A percentile compares a stretch with the other conserved stretches of the same genome.
These are phyloP conservation scores for Rhodinocichla rosea DNA, from an alignment of 2,113 vertebrate species.

Conservation along the genomic window DNA sequence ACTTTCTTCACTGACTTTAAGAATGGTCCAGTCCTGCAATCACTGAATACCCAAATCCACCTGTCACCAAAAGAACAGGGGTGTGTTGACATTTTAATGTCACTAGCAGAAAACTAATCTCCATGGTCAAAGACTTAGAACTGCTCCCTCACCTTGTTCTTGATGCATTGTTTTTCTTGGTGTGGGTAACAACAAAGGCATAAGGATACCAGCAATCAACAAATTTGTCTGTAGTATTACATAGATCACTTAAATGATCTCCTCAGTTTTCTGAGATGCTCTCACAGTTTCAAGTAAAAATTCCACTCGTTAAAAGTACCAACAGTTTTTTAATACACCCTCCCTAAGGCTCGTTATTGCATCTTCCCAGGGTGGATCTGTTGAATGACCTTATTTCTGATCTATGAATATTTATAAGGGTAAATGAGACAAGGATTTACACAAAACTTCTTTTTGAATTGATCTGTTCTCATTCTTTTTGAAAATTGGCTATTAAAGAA, in stretches of 20 bases:
- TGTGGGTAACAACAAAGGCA: slow-evolving; percentile 61
- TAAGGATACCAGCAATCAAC: slow-evolving; percentile 48
- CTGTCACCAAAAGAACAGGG: background rate
- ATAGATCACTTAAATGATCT: background rate
- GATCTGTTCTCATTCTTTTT: background rate
- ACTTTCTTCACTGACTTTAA: background rate
- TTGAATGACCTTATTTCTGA: background rate
- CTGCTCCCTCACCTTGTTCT: slow-evolving; percentile 47
- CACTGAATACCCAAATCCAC: background rate
- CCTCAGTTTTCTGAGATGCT: background rate
- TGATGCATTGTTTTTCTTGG: slow-evolving; percentile 57
- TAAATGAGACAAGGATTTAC: background rate
- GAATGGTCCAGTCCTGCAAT: background rate
- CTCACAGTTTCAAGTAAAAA: background rate
- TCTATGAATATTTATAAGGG: background rate
- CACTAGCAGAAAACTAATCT: background rate
- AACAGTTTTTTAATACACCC: background rate
- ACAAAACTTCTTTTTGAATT: background rate
- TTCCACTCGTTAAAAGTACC: background rate
- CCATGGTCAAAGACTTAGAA: background rate
- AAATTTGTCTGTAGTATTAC: background rate
- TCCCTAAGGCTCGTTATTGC: background rate
- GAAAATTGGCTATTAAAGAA: background rate
- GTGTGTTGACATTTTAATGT: background rate
- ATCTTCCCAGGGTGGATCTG: background rate